These are phyloP conservation scores for Cyprinella venusta DNA, from an alignment of 2,797 vertebrate genomes.

Conservation along the genomic window DNA sequence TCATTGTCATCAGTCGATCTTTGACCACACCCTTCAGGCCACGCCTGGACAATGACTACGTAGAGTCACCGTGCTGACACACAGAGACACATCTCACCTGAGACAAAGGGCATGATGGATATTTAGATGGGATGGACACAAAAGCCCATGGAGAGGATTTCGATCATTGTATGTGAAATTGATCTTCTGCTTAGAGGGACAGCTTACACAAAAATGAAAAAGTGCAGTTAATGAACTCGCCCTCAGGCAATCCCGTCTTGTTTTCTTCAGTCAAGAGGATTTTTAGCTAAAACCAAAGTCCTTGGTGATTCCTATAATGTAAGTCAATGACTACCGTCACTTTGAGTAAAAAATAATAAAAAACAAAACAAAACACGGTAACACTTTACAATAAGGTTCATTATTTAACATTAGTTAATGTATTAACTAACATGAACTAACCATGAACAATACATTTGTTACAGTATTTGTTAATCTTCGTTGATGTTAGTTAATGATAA, in stretches of 20 bases:
- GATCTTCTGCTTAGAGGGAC: neutral
- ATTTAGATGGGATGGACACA: conserved; percentile 1
- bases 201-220: neutral
- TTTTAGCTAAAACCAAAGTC: neutral
- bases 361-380: too few relatives aligned
- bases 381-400: too few relatives aligned
- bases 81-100: neutral
- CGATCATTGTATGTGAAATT: neutral
- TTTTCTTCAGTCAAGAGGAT: neutral
- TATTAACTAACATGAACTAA: too few relatives aligned
- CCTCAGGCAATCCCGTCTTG: neutral
- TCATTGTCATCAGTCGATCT: conserved; percentile 93
- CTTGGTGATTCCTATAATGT: neutral
- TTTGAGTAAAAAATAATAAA: neutral
- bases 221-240: neutral
- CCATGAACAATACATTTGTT: too few relatives aligned
- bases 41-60: conserved; percentile 92
- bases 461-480: too few relatives aligned
- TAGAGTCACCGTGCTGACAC: conserved; percentile 94
- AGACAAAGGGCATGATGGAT: conserved; percentile 1
- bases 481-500: too few relatives aligned
- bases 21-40: conserved; percentile 85
- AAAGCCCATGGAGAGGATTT: neutral
- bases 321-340: neutral
- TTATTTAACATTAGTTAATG: too few relatives aligned